phyloP scores from a whole-genome alignment of 2,113 vertebrate genomes.

The Petromus typicus region DNA sequence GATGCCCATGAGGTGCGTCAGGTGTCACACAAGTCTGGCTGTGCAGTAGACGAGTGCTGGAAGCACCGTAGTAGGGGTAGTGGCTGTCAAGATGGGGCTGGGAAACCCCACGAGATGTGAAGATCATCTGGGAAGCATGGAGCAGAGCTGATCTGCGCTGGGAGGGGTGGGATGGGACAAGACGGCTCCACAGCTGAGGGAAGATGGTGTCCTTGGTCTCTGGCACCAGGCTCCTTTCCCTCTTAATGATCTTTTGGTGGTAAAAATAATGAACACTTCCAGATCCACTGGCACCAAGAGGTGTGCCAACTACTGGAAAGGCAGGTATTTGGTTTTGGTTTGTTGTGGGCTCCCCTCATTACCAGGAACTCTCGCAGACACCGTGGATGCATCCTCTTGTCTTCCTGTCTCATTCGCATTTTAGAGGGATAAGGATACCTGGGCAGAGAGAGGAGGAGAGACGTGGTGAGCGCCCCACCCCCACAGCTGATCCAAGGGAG shows the following conservation, averaged over 20 bases:
- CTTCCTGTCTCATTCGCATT: not conserved
- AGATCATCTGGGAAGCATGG: rapidly evolving
- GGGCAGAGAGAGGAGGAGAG: not conserved
- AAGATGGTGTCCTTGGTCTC: not conserved
- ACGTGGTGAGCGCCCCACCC: no score
- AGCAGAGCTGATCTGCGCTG: not conserved
- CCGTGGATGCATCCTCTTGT: not conserved
- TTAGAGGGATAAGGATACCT: not conserved
- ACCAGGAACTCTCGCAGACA: not conserved
- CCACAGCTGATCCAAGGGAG: not conserved
- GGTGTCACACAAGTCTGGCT: not conserved
- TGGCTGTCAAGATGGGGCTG: not conserved
- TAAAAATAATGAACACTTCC: not conserved
- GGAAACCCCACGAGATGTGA: no score
- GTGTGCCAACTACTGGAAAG: not conserved
- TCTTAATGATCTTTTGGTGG: not conserved
- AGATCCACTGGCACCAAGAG: not conserved
- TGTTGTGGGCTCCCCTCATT: not conserved
- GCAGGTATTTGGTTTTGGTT: not conserved
- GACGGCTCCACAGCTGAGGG: not conserved
- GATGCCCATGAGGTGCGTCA: not conserved
- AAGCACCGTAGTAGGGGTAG: not conserved
- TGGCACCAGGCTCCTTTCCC: not conserved
- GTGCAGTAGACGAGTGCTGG: not conserved
- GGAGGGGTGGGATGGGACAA: not conserved